Evolutionary conservation across 2,888 invertebrate genomes (phyloP), one percentile per base, ranked within the genome.

Genomic region (Macrophya alboannulata): DNA sequence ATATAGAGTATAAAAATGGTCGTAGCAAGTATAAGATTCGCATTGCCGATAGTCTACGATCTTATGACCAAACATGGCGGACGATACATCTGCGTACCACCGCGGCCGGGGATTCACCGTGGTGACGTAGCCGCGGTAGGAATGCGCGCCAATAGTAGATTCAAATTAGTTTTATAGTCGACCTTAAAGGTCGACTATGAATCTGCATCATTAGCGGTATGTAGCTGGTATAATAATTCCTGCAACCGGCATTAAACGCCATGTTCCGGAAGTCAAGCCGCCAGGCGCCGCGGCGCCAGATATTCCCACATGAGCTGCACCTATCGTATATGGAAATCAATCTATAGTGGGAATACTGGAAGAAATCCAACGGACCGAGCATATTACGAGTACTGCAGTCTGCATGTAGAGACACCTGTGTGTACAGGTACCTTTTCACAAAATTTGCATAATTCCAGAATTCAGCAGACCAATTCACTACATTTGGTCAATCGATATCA

Each of bases 41-140:
- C 3, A 21, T 74, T 77, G 77, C 77, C 8, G 37, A 77, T 77
- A 55, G 10, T 12, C 77, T n/a, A 10, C 43, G 65, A 81, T 59
- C 55, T 65, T 40, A 43, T 81, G 81, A 81, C 81, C 81, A 81
- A 81, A 81, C 40, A 59, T 65, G 81, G 43, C 45, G 74, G 77
- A 77, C 6, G 15, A 51, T 48, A 17, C 8, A n/a, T 17, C 55
- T n/a, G 2, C 51, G n/a, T 51, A 17, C 51, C 31, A 17, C 59
- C n/a, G n/a, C 62, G 37, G 81, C 37, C 43, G 43, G 77, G 77
- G 55, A 77, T 77, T 77, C 77, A 31, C 31, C 51, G 17, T 51
- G 37, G 51, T 62, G 81, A 59, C 62, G 81, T 43, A 59, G 40
- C 43, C 37, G 37, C 62, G 37, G 55, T 6, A 77, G 55, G 81